Base-by-base conservation (phyloP, 2,113 vertebrate genomes). In the Apteryx mantelli region DNA sequence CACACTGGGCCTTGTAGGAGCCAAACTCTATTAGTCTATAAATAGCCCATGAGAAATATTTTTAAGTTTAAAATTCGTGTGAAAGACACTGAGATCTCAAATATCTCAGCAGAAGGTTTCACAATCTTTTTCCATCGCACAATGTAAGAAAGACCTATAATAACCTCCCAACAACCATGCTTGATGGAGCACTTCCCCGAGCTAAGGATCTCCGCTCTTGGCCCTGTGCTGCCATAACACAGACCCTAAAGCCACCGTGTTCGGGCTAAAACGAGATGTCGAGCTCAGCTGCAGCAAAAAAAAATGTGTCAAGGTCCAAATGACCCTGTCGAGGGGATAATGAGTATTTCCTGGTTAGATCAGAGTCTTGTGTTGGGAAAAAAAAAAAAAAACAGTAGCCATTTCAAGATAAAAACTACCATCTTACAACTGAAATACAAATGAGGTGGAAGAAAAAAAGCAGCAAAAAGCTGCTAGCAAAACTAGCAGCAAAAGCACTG, bases 41-140 rank as follows among this genome's bases (percentile, higher is more conserved):
- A 92, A 97, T 22, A 95, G 66, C 2, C 78, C 81, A 69, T 93
- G 88, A 93, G 88, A 96, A 97, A 94, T 44, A 58, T 89, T 64
- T 56, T 38, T 7, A n/a, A 83, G 75, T 63, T 88, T 94, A 94
- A 96, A 93, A 88, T 83, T 88, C 91, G 75, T 40, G 24, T 0
- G 20, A 44, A 73, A 56, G 26, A 2, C 53, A 17, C 16, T 4
- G 38, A 76, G 42, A 48, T 40, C 85, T 53, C 75, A 89, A 65
- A 21, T 17, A 26, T 30, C 61, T 58, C 5, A 13, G 19, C 48
- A 85, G 58, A 46, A 92, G 53, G 76, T 76, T 83, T 86, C 71
- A 46, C 36, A 46, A 48, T 16, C 8, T 19, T 82, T 66, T 94
- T 48, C 81, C 0, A 34, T 60, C 9, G 4, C 17, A 19, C 30